phyloP scores from a whole-genome alignment of 2,888 invertebrate genomes.

The Acrocyrtus sp. region DNA sequence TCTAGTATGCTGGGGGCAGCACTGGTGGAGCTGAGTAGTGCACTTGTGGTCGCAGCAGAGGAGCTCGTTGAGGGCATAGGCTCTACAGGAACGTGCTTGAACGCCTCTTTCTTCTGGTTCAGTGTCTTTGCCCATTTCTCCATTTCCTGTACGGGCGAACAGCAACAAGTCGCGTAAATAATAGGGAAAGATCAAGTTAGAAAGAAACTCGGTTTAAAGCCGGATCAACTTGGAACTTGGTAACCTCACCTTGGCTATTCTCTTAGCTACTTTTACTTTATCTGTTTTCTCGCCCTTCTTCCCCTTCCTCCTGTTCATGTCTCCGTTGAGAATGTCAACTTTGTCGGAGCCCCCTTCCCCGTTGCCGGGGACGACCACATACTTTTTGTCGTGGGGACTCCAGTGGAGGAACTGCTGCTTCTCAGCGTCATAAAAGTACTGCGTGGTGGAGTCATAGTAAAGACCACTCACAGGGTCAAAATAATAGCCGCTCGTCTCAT shows the following conservation, averaged over 20 bases:
- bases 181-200: too few relatives aligned
- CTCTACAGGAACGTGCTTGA: conserved; percentile 67
- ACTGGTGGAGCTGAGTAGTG: not conserved
- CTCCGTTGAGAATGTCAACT: conserved; percentile 64
- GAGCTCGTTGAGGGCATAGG: not conserved
- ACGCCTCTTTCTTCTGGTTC: conserved; percentile 90
- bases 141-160: conserved; percentile 81
- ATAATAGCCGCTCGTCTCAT: conserved; percentile 95
- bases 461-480: conserved; percentile 92
- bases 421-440: conserved; percentile 95
- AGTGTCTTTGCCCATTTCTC: conserved; percentile 96
- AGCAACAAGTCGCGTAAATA: too few relatives aligned
- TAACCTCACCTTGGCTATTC: conserved; percentile 83
- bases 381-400: conserved; percentile 74
- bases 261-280: conserved; percentile 96
- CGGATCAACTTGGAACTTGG: too few relatives aligned
- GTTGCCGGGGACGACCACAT: conserved; percentile 65
- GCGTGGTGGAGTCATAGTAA: conserved; percentile 95
- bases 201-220: too few relatives aligned
- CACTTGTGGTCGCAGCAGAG: not conserved
- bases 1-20: conserved; percentile 17
- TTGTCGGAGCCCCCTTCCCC: conserved; percentile 51
- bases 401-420: conserved; percentile 94
- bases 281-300: conserved; percentile 78
- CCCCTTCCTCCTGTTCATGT: conserved; percentile 62